Conservation (phyloP, 2,888 invertebrate species). For the Chaetogeoica ovagalla region DNA sequence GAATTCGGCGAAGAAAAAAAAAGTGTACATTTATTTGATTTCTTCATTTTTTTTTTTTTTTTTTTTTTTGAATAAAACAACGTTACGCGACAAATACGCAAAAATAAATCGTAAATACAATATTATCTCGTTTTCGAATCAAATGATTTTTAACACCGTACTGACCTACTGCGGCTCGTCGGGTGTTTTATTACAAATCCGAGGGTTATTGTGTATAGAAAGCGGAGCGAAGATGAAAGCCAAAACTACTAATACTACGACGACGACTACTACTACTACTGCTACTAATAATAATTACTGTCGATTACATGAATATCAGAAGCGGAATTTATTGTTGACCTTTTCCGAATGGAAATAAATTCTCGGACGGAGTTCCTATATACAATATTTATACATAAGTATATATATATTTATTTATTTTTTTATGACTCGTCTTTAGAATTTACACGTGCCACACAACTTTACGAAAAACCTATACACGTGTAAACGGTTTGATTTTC, state of each 20-base stretch:
- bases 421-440: background rate
- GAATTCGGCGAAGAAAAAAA: too few species aligned
- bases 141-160: too few species aligned
- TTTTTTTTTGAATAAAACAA: too few species aligned
- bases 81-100: too few species aligned
- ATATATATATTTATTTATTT: background rate
- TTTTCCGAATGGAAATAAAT: slow-evolving; percentile 42
- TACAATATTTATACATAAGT: slow-evolving; percentile 1
- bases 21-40: too few species aligned
- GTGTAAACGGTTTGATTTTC: background rate
- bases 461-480: slow-evolving; percentile 2
- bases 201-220: slow-evolving; percentile 50
- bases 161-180: slow-evolving; percentile 35
- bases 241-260: slow-evolving; percentile 47
- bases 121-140: too few species aligned
- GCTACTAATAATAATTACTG: slow-evolving; percentile 50
- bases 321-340: slow-evolving; percentile 47
- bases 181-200: slow-evolving; percentile 41
- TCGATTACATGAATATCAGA: slow-evolving; percentile 52
- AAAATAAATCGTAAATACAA: too few species aligned
- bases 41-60: too few species aligned
- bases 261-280: too few species aligned
- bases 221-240: slow-evolving; percentile 53
- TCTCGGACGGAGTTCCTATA: slow-evolving; percentile 13
- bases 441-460: slow-evolving; percentile 39